Conservation (phyloP, 2,888 invertebrate species). For the Eupithecia pulchellata region DNA sequence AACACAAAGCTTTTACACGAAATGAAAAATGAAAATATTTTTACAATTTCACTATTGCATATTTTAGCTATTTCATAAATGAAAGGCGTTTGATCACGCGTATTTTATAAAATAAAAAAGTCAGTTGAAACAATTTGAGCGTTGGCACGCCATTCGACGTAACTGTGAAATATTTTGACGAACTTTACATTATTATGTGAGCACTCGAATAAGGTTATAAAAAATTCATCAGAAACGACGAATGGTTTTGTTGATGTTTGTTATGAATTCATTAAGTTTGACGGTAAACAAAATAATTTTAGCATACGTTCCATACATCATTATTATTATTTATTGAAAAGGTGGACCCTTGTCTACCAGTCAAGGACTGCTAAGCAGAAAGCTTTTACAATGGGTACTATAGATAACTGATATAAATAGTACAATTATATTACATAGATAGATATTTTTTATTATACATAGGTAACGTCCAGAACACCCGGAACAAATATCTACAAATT, state of each 20-base stretch:
- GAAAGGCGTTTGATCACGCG: background rate
- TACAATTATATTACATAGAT: too few species aligned
- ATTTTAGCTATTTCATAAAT: background rate
- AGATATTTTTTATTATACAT: too few species aligned
- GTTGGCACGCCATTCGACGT: background rate
- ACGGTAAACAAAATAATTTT: too few species aligned
- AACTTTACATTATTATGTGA: background rate
- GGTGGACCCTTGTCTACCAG: too few species aligned
- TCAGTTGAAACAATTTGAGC: background rate
- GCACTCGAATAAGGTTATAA: background rate
- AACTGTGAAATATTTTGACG: background rate
- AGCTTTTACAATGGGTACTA: too few species aligned
- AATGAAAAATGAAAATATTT: background rate
- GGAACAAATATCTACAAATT: too few species aligned
- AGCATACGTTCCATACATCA: too few species aligned
- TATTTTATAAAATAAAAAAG: background rate
- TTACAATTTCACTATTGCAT: background rate
- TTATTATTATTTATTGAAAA: too few species aligned
- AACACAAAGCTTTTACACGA: background rate
- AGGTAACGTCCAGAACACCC: too few species aligned
- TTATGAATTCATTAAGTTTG: background rate
- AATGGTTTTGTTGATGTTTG: background rate
- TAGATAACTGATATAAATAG: too few species aligned
- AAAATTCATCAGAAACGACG: background rate
- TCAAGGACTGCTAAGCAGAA: too few species aligned